Evolutionary conservation across 2,797 vertebrate species (phyloP).

Genomic region (Erethizon dorsatum): DNA sequence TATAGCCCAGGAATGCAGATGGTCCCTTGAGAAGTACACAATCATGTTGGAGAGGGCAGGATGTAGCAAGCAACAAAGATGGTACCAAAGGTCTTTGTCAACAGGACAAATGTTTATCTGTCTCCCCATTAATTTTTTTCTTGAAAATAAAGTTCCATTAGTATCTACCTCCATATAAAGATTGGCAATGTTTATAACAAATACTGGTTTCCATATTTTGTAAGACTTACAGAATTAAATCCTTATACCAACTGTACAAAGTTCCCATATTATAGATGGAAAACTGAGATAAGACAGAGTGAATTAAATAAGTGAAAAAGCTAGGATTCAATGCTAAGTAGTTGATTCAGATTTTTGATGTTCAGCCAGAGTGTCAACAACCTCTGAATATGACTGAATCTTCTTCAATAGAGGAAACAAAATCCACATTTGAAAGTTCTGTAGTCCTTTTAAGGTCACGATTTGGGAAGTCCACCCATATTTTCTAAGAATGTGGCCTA

Average conservation of each 20-base stretch:
- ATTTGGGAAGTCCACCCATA: not conserved
- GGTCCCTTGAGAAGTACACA: not conserved
- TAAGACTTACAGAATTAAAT: not conserved
- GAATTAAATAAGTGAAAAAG: not conserved
- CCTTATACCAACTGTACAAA: not conserved
- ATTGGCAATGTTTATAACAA: not conserved
- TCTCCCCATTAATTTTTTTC: not conserved
- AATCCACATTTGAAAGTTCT: not conserved
- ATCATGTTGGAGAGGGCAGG: not conserved
- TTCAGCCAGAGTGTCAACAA: not conserved
- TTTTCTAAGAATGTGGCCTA: not conserved
- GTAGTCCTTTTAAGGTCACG: constrained; percentile 56
- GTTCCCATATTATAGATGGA: not conserved
- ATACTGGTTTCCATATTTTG: not conserved
- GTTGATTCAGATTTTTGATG: not conserved
- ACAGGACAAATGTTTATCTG: not conserved
- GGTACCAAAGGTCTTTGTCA: not conserved
- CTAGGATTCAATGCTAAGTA: not conserved
- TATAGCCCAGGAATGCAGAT: not conserved
- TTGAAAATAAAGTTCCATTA: not conserved
- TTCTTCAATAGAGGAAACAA: not conserved
- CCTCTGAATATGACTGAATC: not conserved
- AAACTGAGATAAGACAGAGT: not conserved
- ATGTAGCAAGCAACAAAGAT: not conserved
- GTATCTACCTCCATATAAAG: not conserved